Conservation (phyloP, 1,140 invertebrate species). For the Heliconius melpomene region DNA sequence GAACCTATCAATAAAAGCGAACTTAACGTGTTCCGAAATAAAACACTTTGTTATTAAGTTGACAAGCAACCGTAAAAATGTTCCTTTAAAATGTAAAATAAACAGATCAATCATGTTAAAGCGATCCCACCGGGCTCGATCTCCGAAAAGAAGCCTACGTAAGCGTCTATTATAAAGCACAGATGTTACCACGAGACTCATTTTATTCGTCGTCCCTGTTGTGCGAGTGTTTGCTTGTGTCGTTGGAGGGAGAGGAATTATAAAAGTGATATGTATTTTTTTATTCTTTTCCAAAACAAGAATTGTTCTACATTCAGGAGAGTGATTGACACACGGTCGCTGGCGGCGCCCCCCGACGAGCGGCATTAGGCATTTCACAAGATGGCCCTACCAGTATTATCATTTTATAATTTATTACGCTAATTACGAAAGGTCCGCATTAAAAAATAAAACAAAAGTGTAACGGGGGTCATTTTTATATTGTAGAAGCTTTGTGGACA, state of each 20-base stretch:
- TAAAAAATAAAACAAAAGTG: slow-evolving; percentile 74
- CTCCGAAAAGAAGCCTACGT: slow-evolving; percentile 79
- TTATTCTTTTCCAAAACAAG: slow-evolving; percentile 79
- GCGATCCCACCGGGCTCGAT: slow-evolving; percentile 78
- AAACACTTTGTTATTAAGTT: slow-evolving; percentile 81
- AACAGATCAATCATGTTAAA: slow-evolving; percentile 81
- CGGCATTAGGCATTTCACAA: slow-evolving; percentile 73
- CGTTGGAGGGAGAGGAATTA: slow-evolving; percentile 57
- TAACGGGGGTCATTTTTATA: slow-evolving; percentile 61
- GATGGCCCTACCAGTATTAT: slow-evolving; percentile 77
- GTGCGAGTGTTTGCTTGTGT: slow-evolving; percentile 36
- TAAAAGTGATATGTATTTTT: slow-evolving; percentile 74
- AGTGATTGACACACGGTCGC: slow-evolving; percentile 80
- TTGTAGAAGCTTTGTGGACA: slow-evolving; percentile 67
- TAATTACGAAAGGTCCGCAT: slow-evolving; percentile 77
- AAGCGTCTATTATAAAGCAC: slow-evolving; percentile 80
- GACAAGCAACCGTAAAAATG: slow-evolving; percentile 81
- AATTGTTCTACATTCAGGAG: slow-evolving; percentile 78
- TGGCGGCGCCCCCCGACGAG: slow-evolving; percentile 70
- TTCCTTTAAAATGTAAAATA: slow-evolving; percentile 81
- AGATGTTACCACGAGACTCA: slow-evolving; percentile 77
- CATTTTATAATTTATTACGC: slow-evolving; percentile 81
- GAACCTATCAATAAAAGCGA: slow-evolving; percentile 80
- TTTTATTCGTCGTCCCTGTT: slow-evolving; percentile 57
- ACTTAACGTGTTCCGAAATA: slow-evolving; percentile 78